Percentiles rank a stretch among this genome's conserved stretches.
Conservation (phyloP, 2,797 vertebrate species). For the Hydrolagus colliei region DNA sequence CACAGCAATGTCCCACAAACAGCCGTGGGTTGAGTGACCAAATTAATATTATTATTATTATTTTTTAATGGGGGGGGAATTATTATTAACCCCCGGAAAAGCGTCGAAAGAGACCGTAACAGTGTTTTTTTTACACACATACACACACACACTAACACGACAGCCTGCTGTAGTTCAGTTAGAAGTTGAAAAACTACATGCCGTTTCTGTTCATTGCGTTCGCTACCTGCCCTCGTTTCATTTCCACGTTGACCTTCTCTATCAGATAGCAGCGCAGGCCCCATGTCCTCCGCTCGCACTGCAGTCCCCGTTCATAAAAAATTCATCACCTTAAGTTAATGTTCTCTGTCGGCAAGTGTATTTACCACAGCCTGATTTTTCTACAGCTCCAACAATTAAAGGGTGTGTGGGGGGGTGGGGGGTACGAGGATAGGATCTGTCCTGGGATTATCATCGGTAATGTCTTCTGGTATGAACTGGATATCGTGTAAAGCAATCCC, state of each 20-base stretch:
- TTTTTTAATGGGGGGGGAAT: too few relatives aligned
- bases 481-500: slow-evolving; percentile 50
- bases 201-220: slow-evolving; percentile 45
- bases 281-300: slow-evolving; percentile 45
- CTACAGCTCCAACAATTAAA: slow-evolving; percentile 49
- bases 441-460: slow-evolving; percentile 45
- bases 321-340: slow-evolving; percentile 64
- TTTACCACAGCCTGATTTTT: slow-evolving; percentile 45
- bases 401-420: slow-evolving; percentile 2
- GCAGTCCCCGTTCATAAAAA: slow-evolving; percentile 65
- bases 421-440: slow-evolving; percentile 43
- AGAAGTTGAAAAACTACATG: slow-evolving; percentile 50
- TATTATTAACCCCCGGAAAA: too few relatives aligned
- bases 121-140: slow-evolving; percentile 33
- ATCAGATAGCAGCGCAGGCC: slow-evolving; percentile 55
- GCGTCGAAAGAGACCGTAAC: not conserved
- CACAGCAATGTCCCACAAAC: too few relatives aligned
- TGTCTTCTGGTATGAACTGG: slow-evolving; percentile 45
- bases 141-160: slow-evolving; percentile 34
- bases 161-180: slow-evolving; percentile 44
- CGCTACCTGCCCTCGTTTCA: slow-evolving; percentile 45
- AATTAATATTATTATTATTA: too few relatives aligned
- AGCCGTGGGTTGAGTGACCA: too few relatives aligned
- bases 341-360: slow-evolving; percentile 54
- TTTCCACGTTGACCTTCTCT: slow-evolving; percentile 57